Conservation (phyloP, 1,140 invertebrate genomes). For the Drosophila repletoides region DNA sequence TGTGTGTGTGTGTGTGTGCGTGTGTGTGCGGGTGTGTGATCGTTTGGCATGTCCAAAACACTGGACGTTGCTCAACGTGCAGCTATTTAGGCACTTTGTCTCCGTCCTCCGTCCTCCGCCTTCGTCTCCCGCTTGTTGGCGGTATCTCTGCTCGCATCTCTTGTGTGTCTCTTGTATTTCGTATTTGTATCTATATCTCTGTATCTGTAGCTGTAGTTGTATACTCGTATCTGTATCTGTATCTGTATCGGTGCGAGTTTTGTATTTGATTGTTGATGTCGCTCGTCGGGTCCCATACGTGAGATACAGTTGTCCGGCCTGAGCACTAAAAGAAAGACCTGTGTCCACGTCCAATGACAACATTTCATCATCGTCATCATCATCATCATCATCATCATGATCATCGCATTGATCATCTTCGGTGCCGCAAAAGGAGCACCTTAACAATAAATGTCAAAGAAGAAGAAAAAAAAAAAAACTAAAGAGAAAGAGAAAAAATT, state of each 20-base stretch:
- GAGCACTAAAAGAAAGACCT: slow-evolving; percentile 48
- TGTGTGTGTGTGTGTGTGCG: slow-evolving; percentile 16
- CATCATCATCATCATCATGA: slow-evolving; percentile 36
- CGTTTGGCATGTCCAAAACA: slow-evolving; percentile 76
- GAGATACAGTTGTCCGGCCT: slow-evolving; percentile 40
- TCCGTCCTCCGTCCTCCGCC: slow-evolving; percentile 22
- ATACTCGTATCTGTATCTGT: slow-evolving; percentile 50
- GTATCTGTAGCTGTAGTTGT: slow-evolving; percentile 38
- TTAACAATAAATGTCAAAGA: slow-evolving; percentile 80
- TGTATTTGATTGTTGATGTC: not conserved
- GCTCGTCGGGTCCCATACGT: slow-evolving; percentile 32
- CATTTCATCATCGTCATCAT: slow-evolving; percentile 73
- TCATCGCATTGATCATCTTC: slow-evolving; percentile 32
- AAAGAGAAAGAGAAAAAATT: too few species aligned
- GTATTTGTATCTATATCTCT: slow-evolving; percentile 2
- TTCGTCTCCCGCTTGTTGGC: slow-evolving; percentile 3
- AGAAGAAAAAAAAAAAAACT: too few species aligned
- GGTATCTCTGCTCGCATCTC: slow-evolving; percentile 35
- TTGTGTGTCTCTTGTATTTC: slow-evolving; percentile 24
- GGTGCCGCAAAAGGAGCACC: slow-evolving; percentile 58
- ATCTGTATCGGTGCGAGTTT: slow-evolving; percentile 46
- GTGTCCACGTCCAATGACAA: slow-evolving; percentile 78
- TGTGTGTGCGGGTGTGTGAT: slow-evolving; percentile 38
- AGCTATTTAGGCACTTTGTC: slow-evolving; percentile 71
- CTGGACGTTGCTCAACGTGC: slow-evolving; percentile 64